Base-by-base conservation (phyloP, 2,797 vertebrate genomes). In the Anomalospiza imberbis region DNA sequence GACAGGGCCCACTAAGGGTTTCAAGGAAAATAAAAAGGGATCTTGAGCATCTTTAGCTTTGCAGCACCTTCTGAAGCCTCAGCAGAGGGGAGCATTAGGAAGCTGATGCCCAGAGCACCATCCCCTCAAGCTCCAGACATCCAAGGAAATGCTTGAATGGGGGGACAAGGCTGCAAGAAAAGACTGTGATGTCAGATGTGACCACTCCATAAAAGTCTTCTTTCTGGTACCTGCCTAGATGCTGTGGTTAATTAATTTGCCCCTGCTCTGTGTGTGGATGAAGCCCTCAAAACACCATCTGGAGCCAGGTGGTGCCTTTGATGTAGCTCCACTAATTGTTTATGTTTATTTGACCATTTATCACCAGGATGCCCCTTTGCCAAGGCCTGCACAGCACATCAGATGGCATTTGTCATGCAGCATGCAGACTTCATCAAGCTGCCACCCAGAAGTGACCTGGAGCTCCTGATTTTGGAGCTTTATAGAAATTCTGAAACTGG, bases 301-400 rank as follows among this genome's bases (percentile, higher is more conserved):
- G 85, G 93, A 91, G 67, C 42, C n/a, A 34, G 67, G 50, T 38
- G 19, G 63, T 65, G 57, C 44, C 89, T 92, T 83, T 55, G 4
- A 4, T 45, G 21, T 21, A 53, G 25, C 74, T 92, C 42, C 53
- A 21, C 45, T 88, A 68, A 73, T 78, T 85, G 51, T 89, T 91
- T 83, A 17, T 51, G 36, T 89, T 94, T 76, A 81, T 95, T 85
- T 87, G 71, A 57, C 76, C 58, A 48, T 93, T 92, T 92, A 74
- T 94, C 83, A 67, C 50, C n/a, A 60, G 71, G 78, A 76, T 80
- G 8, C 38, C 88, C 55, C 63, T 84, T 66, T 79, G 89, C 89
- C 88, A 90, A 73, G 94, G 67, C 57, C 61, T 67, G 34, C 55
- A 90, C 67, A 65, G 76, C 48, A 19, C 72, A 51, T 87, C 47